Evolutionary conservation across 2,113 vertebrate species (phyloP).

Genomic region (Panurus biarmicus): DNA sequence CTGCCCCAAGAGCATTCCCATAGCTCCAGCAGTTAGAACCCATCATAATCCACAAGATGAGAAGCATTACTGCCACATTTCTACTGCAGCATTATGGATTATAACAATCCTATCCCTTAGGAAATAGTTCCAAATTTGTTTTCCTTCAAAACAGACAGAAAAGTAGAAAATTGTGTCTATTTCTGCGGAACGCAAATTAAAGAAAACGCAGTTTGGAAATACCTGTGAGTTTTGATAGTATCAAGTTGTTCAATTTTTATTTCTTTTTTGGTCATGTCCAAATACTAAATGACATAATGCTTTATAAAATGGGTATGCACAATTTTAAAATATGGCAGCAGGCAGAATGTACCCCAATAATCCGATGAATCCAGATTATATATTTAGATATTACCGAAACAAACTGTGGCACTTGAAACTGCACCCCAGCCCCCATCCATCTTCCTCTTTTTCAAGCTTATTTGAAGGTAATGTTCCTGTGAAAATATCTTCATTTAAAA

Average conservation of each 20-base stretch:
- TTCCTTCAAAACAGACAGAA: not conserved
- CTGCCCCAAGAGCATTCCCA: accelerated
- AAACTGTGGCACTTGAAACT: not conserved
- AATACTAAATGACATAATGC: not conserved
- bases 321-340: not conserved
- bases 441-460: not conserved
- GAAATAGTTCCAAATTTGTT: not conserved
- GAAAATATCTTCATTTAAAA: not conserved
- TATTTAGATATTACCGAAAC: not conserved
- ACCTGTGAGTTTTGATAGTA: not conserved
- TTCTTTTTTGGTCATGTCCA: not conserved
- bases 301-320: not conserved
- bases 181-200: not conserved
- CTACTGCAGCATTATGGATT: not conserved
- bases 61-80: not conserved
- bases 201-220: not conserved
- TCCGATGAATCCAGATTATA: not conserved
- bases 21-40: accelerated
- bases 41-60: not conserved
- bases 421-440: not conserved
- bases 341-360: not conserved
- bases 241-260: not conserved
- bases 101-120: not conserved
- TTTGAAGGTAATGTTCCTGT: not conserved
- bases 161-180: not conserved